Percentiles rank a stretch among this genome's conserved stretches.
Conservation (phyloP, 2,113 vertebrate species). For the Martes martes region DNA sequence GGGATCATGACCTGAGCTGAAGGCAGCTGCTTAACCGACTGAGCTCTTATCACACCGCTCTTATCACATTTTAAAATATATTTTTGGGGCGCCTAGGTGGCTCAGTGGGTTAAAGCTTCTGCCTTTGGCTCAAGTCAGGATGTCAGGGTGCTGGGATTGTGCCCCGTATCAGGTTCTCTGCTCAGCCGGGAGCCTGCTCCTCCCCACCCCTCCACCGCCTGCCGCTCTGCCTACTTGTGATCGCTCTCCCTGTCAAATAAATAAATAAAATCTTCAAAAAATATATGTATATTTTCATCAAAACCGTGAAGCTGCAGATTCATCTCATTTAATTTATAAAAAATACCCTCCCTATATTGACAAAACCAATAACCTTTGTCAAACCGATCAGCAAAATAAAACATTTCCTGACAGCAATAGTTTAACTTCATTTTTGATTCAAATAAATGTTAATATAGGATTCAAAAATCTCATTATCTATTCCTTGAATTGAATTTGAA, state of each 20-base stretch:
- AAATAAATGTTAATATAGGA: constrained; percentile 28
- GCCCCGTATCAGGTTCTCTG: too few species aligned
- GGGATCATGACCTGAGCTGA: background rate
- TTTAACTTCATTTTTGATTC: constrained; percentile 42
- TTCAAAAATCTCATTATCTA: constrained; percentile 32
- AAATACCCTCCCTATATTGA: background rate
- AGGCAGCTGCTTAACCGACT: background rate
- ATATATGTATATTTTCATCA: background rate
- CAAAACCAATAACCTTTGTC: background rate
- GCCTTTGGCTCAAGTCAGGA: too few species aligned
- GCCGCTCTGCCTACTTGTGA: too few species aligned
- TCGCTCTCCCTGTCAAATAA: too few species aligned
- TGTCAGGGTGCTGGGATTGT: too few species aligned
- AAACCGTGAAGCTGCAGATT: constrained; percentile 14
- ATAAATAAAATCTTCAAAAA: too few species aligned
- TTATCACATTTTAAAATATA: background rate
- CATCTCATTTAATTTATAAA: constrained; percentile 20
- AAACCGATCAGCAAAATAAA: background rate
- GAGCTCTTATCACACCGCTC: background rate
- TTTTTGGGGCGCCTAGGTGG: background rate
- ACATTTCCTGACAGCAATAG: background rate
- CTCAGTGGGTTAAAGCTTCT: too few species aligned
- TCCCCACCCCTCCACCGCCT: too few species aligned
- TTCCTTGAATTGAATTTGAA: constrained; percentile 40
- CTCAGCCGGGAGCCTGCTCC: too few species aligned